These are phyloP conservation scores for Ctenomys sociabilis DNA, from an alignment of 2,113 vertebrate species.

Conservation along the genomic window DNA sequence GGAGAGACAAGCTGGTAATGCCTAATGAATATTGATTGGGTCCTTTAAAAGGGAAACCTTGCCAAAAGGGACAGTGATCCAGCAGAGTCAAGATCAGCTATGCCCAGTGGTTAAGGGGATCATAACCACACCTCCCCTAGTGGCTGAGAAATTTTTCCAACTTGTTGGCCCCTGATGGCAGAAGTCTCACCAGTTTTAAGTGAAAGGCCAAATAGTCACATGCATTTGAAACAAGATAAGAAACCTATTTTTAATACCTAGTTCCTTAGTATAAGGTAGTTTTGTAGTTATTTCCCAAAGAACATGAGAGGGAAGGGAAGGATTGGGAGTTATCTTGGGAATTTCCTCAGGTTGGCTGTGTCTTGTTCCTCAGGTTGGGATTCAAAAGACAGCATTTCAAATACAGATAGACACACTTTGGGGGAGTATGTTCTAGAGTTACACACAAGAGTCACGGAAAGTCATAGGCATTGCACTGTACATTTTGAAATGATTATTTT, in stretches of 20 bases:
- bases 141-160: neutral
- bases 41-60: conserved; percentile 83
- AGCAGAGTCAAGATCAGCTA: conserved; percentile 11
- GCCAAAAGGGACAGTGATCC: conserved; percentile 67
- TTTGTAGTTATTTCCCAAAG: neutral
- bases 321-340: neutral
- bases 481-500: neutral
- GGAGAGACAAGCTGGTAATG: conserved; percentile 85
- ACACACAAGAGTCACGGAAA: neutral
- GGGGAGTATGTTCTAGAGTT: neutral
- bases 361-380: too few relatives aligned
- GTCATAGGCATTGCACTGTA: neutral
- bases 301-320: neutral
- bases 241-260: neutral
- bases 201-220: neutral
- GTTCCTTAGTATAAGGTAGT: neutral
- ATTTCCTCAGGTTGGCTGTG: neutral
- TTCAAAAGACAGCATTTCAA: neutral
- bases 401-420: neutral
- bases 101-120: neutral
- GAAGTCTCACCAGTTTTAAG: neutral
- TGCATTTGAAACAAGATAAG: neutral
- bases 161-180: neutral
- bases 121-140: too few relatives aligned
- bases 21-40: conserved; percentile 88